Conservation (phyloP, 1,140 invertebrate species). For the Drosophila neocordata region DNA sequence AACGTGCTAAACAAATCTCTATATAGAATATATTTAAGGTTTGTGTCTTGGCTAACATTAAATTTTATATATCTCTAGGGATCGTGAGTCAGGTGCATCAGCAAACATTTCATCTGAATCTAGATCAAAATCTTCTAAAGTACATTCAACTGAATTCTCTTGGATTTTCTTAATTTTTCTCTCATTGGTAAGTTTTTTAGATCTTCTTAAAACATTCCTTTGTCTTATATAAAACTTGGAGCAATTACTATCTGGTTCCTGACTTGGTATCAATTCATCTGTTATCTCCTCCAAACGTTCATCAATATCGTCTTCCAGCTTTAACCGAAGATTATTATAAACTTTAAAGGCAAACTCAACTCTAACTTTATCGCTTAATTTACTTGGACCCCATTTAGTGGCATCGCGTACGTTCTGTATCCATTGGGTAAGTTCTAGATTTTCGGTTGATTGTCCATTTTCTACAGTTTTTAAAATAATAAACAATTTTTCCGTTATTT, state of each 20-base stretch:
- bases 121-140: background rate
- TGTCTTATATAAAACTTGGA: conserved; percentile 20
- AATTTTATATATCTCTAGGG: background rate
- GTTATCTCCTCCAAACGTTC: conserved; percentile 10
- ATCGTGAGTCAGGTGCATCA: background rate
- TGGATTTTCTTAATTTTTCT: conserved; percentile 6
- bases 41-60: background rate
- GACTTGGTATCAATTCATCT: conserved; percentile 2
- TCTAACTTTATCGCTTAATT: background rate
- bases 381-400: background rate
- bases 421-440: background rate
- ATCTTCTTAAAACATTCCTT: background rate
- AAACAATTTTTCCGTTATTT: background rate
- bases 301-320: conserved; percentile 27
- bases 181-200: background rate
- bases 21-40: background rate
- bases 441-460: background rate
- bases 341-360: background rate
- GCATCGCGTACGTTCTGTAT: background rate
- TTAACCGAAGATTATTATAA: background rate
- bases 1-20: background rate
- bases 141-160: conserved; percentile 7
- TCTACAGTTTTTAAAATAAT: background rate
- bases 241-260: background rate
- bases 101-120: background rate